Percentiles rank a stretch among this genome's conserved stretches.
phyloP scores from a whole-genome alignment of 2,113 vertebrate genomes.

The Nycticebus coucang region DNA sequence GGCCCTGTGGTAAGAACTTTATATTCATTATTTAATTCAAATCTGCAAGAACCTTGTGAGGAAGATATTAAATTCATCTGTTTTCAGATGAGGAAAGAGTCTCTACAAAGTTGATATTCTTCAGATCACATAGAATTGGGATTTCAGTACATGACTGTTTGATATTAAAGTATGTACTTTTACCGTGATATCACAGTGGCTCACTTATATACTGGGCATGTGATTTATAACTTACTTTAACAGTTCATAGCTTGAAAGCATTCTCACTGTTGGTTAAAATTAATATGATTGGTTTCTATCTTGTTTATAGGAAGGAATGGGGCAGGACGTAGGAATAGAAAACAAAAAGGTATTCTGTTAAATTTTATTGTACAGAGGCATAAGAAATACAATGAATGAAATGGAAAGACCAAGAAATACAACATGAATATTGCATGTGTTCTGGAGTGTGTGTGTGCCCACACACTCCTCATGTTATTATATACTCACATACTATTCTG shows the following conservation, averaged over 20 bases:
- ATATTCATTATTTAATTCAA: conserved; percentile 43
- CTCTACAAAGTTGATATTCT: background rate
- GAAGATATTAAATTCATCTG: background rate
- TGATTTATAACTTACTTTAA: background rate
- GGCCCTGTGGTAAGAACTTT: conserved; percentile 15
- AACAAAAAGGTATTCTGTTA: background rate
- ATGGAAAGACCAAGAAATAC: background rate
- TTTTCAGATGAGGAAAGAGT: background rate
- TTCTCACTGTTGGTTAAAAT: background rate
- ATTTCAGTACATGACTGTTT: background rate
- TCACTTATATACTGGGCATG: background rate
- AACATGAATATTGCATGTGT: background rate
- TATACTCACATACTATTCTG: background rate
- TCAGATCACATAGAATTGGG: background rate
- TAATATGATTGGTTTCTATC: background rate
- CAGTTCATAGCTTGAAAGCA: background rate
- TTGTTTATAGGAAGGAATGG: conserved; percentile 26
- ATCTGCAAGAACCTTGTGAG: background rate
- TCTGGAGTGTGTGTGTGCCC: background rate
- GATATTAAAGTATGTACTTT: background rate
- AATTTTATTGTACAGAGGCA: background rate
- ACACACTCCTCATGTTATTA: background rate
- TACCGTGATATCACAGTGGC: background rate
- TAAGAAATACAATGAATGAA: background rate
- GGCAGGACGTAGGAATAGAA: background rate